A percentile compares a stretch with the other conserved stretches of the same genome.
phyloP scores from a whole-genome alignment of 53 echinoderm and acorn worm species.

The Echinometra lucunter region DNA sequence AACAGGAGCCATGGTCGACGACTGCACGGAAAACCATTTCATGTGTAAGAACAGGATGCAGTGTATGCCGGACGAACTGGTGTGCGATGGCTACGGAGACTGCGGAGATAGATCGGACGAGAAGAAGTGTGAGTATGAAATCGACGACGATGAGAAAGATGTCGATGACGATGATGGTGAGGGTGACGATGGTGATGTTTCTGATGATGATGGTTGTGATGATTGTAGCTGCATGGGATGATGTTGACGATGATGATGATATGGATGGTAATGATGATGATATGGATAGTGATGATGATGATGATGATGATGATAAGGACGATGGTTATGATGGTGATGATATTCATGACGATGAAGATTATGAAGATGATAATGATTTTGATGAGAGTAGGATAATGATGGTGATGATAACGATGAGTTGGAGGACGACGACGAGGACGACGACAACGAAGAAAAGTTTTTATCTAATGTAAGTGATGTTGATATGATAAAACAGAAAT shows the following conservation, averaged over 20 bases:
- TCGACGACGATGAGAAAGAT: neutral
- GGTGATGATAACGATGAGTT: too few relatives aligned
- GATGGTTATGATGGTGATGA: neutral
- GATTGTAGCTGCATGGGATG: too few relatives aligned
- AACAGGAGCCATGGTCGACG: slow-evolving; percentile 20
- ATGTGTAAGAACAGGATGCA: slow-evolving; percentile 76
- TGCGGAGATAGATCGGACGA: slow-evolving; percentile 89
- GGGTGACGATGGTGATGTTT: neutral
- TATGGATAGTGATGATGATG: neutral
- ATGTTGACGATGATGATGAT: too few relatives aligned
- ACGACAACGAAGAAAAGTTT: too few relatives aligned
- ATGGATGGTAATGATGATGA: slow-evolving; percentile 67
- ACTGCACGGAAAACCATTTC: slow-evolving; percentile 71
- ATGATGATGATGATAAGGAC: neutral
- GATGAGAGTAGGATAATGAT: neutral
- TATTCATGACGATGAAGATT: neutral
- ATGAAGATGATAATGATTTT: neutral
- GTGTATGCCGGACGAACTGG: slow-evolving; percentile 82
- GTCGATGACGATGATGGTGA: neutral
- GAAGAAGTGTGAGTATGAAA: slow-evolving; percentile 77
- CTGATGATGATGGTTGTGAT: too few relatives aligned
- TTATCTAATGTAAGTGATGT: too few relatives aligned
- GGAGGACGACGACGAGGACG: too few relatives aligned
- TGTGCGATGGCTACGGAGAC: slow-evolving; percentile 90
- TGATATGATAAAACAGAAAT: too few relatives aligned